Percentiles rank a stretch among this genome's conserved stretches.
Evolutionary conservation across 2,888 invertebrate species (phyloP).

Genomic region (Troides helena): DNA sequence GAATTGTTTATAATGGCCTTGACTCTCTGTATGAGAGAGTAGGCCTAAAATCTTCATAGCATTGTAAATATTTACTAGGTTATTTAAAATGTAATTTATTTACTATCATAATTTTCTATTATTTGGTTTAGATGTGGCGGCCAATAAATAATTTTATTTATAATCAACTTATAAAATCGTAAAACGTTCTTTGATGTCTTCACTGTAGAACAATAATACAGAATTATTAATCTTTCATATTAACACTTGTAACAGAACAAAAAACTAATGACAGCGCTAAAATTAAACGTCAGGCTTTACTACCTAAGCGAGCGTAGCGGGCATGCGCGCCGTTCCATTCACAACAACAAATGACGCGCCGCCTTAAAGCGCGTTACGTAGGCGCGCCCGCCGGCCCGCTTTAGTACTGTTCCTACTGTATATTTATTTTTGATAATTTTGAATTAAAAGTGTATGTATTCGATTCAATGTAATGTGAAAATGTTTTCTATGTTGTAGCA

Average conservation of each 20-base stretch:
- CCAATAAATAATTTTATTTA: too few species aligned
- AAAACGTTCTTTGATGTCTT: too few species aligned
- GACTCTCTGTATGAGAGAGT: too few species aligned
- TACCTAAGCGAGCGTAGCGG: constrained; percentile 41
- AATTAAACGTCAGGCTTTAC: constrained; percentile 43
- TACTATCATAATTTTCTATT: too few species aligned
- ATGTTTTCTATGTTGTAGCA: background rate
- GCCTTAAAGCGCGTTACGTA: constrained; percentile 34
- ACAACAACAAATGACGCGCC: constrained; percentile 48
- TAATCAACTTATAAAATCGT: too few species aligned
- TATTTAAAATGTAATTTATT: too few species aligned
- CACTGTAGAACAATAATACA: background rate
- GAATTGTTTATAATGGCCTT: too few species aligned
- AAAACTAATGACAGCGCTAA: constrained; percentile 37
- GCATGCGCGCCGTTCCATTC: constrained; percentile 58
- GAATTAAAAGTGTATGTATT: background rate
- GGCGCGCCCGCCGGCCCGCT: constrained; percentile 27
- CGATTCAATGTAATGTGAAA: constrained; percentile 13
- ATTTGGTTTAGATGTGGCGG: too few species aligned
- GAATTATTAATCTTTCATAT: constrained; percentile 14
- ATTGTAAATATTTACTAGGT: too few species aligned
- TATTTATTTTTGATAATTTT: constrained; percentile 2
- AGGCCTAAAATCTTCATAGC: too few species aligned
- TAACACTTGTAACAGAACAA: constrained; percentile 18
- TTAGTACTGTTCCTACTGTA: background rate